Conservation (phyloP, 2,113 vertebrate genomes). For the Passer montanus region DNA sequence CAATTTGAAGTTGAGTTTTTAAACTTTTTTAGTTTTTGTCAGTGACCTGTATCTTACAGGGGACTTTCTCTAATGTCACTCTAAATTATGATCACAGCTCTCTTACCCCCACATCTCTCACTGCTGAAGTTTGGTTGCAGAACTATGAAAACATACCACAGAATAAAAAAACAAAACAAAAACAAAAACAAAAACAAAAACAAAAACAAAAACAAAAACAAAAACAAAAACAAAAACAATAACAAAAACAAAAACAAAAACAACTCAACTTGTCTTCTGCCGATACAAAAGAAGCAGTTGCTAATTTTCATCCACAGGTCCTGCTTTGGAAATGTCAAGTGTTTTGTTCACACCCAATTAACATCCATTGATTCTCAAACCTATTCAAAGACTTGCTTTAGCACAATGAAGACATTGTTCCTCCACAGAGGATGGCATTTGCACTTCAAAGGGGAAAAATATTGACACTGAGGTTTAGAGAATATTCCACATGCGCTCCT, state of each 20-base stretch:
- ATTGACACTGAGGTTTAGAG: neutral
- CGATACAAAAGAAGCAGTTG: neutral
- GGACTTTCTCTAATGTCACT: neutral
- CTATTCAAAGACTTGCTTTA: neutral
- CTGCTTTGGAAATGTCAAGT: neutral
- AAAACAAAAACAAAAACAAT: no score
- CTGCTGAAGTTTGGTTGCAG: neutral
- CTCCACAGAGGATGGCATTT: neutral
- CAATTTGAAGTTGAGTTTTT: neutral
- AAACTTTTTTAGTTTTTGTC: neutral
- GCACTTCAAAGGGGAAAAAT: neutral
- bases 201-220: neutral
- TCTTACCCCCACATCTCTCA: neutral
- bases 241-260: no score
- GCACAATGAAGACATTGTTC: neutral
- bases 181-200: no score
- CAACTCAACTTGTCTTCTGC: neutral
- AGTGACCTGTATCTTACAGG: neutral
- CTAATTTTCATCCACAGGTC: neutral
- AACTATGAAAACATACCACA: neutral
- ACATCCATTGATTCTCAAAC: neutral
- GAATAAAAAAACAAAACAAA: neutral
- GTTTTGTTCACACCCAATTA: neutral
- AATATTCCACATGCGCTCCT: neutral
- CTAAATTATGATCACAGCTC: neutral